Evolutionary conservation across 2,797 vertebrate species (phyloP).

Genomic region (Paedocypris micromegethes): DNA sequence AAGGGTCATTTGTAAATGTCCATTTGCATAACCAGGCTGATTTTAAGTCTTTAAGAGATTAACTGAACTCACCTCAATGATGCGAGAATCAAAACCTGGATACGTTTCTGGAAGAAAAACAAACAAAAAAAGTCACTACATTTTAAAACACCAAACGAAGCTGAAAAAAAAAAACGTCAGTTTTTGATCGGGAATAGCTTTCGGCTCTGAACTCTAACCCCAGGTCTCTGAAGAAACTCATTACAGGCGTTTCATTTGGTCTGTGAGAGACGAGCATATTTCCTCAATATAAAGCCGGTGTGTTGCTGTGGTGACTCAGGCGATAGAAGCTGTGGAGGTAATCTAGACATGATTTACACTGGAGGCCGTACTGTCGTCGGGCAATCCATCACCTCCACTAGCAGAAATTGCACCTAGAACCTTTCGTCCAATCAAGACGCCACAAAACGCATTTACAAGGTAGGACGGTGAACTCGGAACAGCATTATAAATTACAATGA

Average conservation of each 20-base stretch:
- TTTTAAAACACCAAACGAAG: neutral
- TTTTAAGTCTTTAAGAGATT: neutral
- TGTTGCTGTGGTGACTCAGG: constrained; percentile 3
- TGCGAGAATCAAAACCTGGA: constrained; percentile 81
- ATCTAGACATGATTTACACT: constrained; percentile 40
- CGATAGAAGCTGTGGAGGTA: constrained; percentile 19
- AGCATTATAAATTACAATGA: constrained; percentile 40
- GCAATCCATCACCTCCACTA: constrained; percentile 45
- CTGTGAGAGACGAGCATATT: constrained; percentile 11
- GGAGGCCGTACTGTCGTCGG: neutral
- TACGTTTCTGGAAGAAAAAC: constrained; percentile 78
- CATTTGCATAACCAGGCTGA: no score
- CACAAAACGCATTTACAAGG: constrained; percentile 33
- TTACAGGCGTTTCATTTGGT: constrained; percentile 30
- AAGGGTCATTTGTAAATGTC: no score
- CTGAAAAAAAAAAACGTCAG: neutral
- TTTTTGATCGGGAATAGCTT: constrained; percentile 1
- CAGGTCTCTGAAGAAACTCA: constrained; percentile 25
- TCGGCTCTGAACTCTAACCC: constrained; percentile 14
- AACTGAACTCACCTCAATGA: constrained; percentile 83
- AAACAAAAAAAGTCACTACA: neutral
- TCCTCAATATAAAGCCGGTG: constrained; percentile 15
- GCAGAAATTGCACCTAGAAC: constrained; percentile 12
- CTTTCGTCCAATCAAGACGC: constrained; percentile 17
- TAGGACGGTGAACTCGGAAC: constrained; percentile 16